phyloP scores from a whole-genome alignment of 2,888 invertebrate genomes.

The Archips crataeganus region DNA sequence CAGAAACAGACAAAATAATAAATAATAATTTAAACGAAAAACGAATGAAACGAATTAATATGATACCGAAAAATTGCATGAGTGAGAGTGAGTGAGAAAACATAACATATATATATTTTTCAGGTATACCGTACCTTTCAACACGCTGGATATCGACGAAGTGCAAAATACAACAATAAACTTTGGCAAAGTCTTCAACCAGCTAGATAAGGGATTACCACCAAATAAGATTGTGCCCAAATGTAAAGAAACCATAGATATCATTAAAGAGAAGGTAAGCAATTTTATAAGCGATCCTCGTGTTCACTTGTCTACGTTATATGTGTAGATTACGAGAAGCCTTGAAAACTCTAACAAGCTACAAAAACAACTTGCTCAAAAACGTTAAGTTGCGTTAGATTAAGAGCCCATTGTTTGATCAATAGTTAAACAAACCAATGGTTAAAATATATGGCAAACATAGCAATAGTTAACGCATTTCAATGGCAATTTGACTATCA shows the following conservation, averaged over 20 bases:
- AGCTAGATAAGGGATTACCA: conserved; percentile 93
- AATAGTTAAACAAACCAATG: no score
- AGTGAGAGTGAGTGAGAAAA: no score
- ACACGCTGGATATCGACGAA: conserved; percentile 90
- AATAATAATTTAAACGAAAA: no score
- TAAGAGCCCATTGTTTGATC: no score
- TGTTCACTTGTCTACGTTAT: background rate
- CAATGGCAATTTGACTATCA: no score
- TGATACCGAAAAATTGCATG: no score
- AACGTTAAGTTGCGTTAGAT: background rate
- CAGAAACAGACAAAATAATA: no score
- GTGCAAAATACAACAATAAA: conserved; percentile 88
- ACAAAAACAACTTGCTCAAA: background rate
- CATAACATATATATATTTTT: conserved; percentile 30
- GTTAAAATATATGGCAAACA: no score
- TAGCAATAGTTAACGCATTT: no score
- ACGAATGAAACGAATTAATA: no score
- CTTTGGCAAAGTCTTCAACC: conserved; percentile 90
- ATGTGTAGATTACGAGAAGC: background rate
- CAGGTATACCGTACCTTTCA: conserved; percentile 85
- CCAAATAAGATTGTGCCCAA: conserved; percentile 91
- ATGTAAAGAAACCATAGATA: conserved; percentile 91
- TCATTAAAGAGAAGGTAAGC: conserved; percentile 90
- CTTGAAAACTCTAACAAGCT: no score
- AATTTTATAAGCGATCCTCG: background rate